These are phyloP conservation scores for Sebastes cheni DNA, from an alignment of 2,797 vertebrate species.

Conservation along the genomic window DNA sequence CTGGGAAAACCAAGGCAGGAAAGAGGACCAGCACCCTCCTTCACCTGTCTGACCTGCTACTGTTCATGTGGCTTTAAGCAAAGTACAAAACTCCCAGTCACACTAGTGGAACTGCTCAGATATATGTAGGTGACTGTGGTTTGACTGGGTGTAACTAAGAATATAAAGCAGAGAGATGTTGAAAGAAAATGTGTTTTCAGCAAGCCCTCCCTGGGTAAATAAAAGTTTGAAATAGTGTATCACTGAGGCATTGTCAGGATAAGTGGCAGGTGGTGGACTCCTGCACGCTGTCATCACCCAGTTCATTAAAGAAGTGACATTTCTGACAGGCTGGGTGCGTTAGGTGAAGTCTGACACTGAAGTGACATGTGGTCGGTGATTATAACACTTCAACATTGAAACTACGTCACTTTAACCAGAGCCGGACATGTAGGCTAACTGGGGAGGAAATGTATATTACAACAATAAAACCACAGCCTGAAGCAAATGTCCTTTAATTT, in stretches of 20 bases:
- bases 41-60: background rate
- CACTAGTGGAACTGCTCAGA: background rate
- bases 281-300: background rate
- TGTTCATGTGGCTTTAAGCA: background rate
- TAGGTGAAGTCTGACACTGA: background rate
- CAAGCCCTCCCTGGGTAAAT: conserved; percentile 37
- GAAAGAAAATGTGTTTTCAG: conserved; percentile 11
- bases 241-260: background rate
- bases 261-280: conserved; percentile 15
- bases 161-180: background rate
- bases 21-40: background rate
- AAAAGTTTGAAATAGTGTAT: background rate
- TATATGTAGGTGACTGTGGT: background rate
- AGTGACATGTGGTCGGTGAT: background rate
- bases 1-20: background rate
- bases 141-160: conserved; percentile 19
- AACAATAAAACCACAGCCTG: background rate
- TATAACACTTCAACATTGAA: background rate
- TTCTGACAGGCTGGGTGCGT: background rate
- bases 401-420: background rate
- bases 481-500: background rate
- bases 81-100: background rate
- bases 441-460: too few relatives aligned
- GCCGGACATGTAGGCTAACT: too few relatives aligned
- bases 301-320: background rate